Evolutionary conservation across 2,113 vertebrate species (phyloP).

Genomic region (Embiotoca jacksoni): DNA sequence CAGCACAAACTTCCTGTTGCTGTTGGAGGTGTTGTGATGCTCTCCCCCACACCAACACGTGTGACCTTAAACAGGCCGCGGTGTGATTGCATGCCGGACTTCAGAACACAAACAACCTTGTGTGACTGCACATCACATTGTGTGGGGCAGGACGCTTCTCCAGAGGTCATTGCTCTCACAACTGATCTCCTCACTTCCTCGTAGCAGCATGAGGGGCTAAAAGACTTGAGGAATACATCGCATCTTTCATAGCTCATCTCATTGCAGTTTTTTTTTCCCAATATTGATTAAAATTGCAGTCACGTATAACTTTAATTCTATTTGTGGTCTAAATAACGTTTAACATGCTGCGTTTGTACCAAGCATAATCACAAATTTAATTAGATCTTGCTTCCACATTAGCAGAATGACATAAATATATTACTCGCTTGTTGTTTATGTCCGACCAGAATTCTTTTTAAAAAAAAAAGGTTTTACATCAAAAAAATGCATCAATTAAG

Average conservation of each 20-base stretch:
- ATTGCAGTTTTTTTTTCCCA: neutral
- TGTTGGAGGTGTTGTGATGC: neutral
- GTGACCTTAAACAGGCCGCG: constrained; percentile 7
- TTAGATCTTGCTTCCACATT: neutral
- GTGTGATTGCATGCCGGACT: constrained; percentile 12
- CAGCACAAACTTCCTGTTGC: constrained; percentile 28
- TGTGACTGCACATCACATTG: neutral
- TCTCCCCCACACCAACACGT: neutral
- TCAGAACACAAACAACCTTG: constrained; percentile 8
- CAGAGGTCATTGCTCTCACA: neutral
- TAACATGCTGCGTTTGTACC: neutral
- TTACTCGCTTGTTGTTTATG: neutral
- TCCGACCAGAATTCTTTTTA: neutral
- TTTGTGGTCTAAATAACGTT: neutral
- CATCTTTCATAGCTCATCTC: neutral
- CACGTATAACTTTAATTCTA: neutral
- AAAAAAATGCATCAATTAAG: neutral
- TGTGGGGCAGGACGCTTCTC: neutral
- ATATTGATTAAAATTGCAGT: constrained; percentile 2
- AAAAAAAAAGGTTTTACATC: neutral
- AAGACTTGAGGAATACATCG: too few species aligned
- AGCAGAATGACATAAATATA: neutral
- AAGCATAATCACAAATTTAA: neutral
- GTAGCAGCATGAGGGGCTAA: too few species aligned
- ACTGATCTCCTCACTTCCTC: too few species aligned